Conservation (phyloP, 2,888 invertebrate genomes). For the Hyposoter didymator region DNA sequence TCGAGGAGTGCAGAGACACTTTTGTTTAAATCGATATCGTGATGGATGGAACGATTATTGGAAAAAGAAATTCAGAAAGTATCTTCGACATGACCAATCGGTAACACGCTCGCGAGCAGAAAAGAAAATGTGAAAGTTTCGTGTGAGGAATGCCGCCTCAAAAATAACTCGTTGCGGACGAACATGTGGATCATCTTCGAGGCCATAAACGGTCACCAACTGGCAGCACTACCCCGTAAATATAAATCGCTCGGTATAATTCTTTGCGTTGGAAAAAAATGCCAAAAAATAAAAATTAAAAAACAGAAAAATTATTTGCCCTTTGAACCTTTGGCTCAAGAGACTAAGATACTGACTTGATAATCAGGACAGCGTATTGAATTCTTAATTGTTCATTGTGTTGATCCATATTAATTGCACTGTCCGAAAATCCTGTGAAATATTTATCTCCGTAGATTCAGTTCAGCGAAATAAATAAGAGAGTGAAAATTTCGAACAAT, state of each 20-base stretch:
- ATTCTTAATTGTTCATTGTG: background rate
- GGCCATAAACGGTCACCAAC: slow-evolving; percentile 9
- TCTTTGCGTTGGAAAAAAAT: background rate
- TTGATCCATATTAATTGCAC: background rate
- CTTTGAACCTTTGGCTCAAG: background rate
- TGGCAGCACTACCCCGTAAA: background rate
- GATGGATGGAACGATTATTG: background rate
- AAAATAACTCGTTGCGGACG: slow-evolving; percentile 39
- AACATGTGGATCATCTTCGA: slow-evolving; percentile 37
- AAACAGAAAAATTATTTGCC: background rate
- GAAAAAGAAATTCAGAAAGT: slow-evolving; percentile 10
- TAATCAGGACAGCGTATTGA: background rate
- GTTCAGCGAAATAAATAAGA: background rate
- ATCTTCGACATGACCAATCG: background rate
- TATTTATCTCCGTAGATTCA: background rate
- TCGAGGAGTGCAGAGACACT: background rate
- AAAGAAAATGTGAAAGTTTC: slow-evolving; percentile 67
- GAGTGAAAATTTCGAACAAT: background rate
- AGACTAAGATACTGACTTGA: background rate
- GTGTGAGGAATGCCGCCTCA: slow-evolving; percentile 53
- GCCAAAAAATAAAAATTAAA: background rate
- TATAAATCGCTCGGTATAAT: background rate
- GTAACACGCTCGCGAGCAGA: slow-evolving; percentile 18
- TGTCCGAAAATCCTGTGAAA: too few species aligned
- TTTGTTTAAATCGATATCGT: background rate